These are phyloP conservation scores for Eidolon dupreanum DNA, from an alignment of 2,797 vertebrate species.

Conservation along the genomic window DNA sequence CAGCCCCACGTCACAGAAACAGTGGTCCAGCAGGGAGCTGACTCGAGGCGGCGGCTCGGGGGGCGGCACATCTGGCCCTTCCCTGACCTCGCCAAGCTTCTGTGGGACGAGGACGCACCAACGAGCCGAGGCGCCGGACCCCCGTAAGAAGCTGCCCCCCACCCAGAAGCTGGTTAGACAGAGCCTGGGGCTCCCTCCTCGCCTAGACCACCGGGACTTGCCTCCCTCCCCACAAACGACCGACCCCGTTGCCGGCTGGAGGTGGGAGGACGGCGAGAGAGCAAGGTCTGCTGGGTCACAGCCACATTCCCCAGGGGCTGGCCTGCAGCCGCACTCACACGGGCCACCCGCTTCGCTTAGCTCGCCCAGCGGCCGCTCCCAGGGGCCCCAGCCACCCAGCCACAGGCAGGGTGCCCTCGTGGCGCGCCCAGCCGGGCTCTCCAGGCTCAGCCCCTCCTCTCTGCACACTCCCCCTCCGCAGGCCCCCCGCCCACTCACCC, in stretches of 20 bases:
- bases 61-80: rapidly evolving
- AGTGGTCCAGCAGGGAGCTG: rapidly evolving
- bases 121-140: neutral
- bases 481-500: neutral
- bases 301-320: rapidly evolving
- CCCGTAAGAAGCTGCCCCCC: too few species aligned
- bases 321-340: neutral
- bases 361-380: neutral
- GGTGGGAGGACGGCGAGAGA: neutral
- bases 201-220: neutral
- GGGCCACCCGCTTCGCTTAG: neutral
- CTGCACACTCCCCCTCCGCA: neutral
- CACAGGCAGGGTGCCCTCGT: neutral
- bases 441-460: neutral
- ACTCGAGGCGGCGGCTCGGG: rapidly evolving
- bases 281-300: neutral
- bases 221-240: neutral
- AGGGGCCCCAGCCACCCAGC: neutral
- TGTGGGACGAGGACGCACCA: neutral
- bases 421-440: neutral
- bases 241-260: too few species aligned
- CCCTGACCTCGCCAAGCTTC: neutral
- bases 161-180: neutral
- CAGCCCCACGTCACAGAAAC: neutral
- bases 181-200: neutral